phyloP scores from a whole-genome alignment of 2,113 vertebrate species.

The Myxocyprinus asiaticus region DNA sequence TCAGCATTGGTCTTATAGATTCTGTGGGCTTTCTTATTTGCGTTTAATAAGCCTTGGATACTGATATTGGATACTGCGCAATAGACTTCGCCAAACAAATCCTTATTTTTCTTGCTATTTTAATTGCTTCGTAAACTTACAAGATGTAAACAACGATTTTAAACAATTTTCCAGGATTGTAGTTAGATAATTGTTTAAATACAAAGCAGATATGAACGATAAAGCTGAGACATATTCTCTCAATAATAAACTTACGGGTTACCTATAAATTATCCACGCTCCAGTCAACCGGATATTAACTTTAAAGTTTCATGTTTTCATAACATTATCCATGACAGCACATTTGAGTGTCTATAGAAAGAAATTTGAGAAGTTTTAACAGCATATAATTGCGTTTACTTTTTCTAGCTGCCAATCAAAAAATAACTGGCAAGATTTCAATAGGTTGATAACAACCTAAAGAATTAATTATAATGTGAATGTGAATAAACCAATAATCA shows the following conservation, averaged over 20 bases:
- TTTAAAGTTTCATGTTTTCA: conserved; percentile 36
- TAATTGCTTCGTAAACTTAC: too few relatives aligned
- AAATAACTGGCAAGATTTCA: background rate
- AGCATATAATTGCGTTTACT: background rate
- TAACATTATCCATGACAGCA: conserved; percentile 35
- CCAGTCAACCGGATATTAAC: conserved; percentile 41
- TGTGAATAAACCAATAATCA: too few relatives aligned
- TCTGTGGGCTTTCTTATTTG: too few relatives aligned
- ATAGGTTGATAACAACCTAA: background rate
- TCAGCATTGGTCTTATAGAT: background rate
- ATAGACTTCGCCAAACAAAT: too few relatives aligned
- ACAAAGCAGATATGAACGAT: background rate
- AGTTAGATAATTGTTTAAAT: background rate
- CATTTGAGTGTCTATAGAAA: conserved; percentile 18
- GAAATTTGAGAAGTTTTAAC: background rate
- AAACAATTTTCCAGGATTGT: too few relatives aligned
- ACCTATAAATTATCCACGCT: conserved; percentile 26
- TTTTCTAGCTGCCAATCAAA: background rate
- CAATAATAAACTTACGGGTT: conserved; percentile 12
- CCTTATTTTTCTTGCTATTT: too few relatives aligned
- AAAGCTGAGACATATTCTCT: background rate
- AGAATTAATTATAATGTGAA: too few relatives aligned
- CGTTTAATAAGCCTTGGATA: too few relatives aligned
- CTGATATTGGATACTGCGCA: too few relatives aligned
- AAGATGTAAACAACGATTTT: too few relatives aligned